Evolutionary conservation across 1,140 invertebrate genomes (phyloP).

Genomic region (Tenebrio molitor): DNA sequence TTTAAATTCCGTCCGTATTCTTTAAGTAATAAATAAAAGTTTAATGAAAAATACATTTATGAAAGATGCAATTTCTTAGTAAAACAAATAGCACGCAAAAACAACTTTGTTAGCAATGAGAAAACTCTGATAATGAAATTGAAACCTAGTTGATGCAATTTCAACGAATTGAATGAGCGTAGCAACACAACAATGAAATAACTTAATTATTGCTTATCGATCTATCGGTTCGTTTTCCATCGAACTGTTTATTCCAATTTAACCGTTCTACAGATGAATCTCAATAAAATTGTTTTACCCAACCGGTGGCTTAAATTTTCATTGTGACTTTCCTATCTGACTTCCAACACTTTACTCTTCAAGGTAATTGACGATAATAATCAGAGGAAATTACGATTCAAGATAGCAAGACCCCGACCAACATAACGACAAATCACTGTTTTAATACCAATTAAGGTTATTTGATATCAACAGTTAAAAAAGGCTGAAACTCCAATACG

Average conservation of each 20-base stretch:
- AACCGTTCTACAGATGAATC: slow-evolving; percentile 7
- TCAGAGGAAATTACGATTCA: slow-evolving; percentile 21
- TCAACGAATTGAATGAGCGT: slow-evolving; percentile 39
- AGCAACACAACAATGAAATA: slow-evolving; percentile 42
- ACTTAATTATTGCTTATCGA: slow-evolving; percentile 45
- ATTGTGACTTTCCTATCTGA: not conserved
- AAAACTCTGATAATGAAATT: slow-evolving; percentile 45
- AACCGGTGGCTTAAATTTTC: not conserved
- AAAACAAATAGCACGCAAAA: slow-evolving; percentile 40
- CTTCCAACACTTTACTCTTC: slow-evolving; percentile 18
- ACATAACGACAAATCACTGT: slow-evolving; percentile 9
- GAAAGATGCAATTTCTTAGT: slow-evolving; percentile 18
- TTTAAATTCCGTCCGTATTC: not conserved
- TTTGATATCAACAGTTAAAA: slow-evolving; percentile 14
- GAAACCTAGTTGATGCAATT: slow-evolving; percentile 46
- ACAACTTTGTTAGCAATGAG: slow-evolving; percentile 38
- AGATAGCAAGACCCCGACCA: not conserved
- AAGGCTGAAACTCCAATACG: not conserved
- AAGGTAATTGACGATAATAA: no score
- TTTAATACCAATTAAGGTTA: slow-evolving; percentile 12
- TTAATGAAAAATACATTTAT: slow-evolving; percentile 24
- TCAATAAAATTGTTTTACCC: slow-evolving; percentile 8
- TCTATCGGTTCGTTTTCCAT: slow-evolving; percentile 15
- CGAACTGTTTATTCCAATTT: slow-evolving; percentile 16
- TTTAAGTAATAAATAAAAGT: slow-evolving; percentile 8